phyloP scores from a whole-genome alignment of 1,140 invertebrate genomes.

The Stegodyphus mimosarum region DNA sequence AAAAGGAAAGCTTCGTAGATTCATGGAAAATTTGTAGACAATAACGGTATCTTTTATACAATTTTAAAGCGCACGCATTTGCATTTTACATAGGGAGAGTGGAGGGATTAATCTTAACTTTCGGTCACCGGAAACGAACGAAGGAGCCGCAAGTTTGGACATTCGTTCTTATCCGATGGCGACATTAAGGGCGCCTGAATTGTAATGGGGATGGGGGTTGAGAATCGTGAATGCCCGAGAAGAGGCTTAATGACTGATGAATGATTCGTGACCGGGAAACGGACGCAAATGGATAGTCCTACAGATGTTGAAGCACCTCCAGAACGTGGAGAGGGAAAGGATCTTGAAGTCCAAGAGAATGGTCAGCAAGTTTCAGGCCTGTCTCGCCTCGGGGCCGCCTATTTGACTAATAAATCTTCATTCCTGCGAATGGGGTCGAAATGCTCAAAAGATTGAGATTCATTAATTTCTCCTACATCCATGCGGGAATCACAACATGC shows the following conservation, averaged over 20 bases:
- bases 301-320: neutral
- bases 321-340: neutral
- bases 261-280: constrained; percentile 13
- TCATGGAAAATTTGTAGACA: too few species aligned
- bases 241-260: constrained; percentile 42
- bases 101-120: neutral
- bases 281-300: constrained; percentile 14
- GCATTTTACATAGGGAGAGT: too few species aligned
- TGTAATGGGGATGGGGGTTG: constrained; percentile 17
- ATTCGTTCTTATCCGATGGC: neutral
- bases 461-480: neutral
- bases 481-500: too few species aligned
- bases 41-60: too few species aligned
- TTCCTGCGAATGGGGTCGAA: neutral
- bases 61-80: too few species aligned
- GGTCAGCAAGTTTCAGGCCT: constrained; percentile 23
- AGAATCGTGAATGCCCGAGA: too few species aligned
- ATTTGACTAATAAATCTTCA: constrained; percentile 4
- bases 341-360: constrained; percentile 1
- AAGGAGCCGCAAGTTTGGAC: neutral
- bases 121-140: neutral
- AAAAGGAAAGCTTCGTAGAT: too few species aligned
- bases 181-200: constrained; percentile 15
- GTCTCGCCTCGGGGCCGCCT: neutral
- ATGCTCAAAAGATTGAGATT: neutral